These are phyloP conservation scores for Enteromius argenteus DNA, from an alignment of 2,797 vertebrate species.

Conservation along the genomic window DNA sequence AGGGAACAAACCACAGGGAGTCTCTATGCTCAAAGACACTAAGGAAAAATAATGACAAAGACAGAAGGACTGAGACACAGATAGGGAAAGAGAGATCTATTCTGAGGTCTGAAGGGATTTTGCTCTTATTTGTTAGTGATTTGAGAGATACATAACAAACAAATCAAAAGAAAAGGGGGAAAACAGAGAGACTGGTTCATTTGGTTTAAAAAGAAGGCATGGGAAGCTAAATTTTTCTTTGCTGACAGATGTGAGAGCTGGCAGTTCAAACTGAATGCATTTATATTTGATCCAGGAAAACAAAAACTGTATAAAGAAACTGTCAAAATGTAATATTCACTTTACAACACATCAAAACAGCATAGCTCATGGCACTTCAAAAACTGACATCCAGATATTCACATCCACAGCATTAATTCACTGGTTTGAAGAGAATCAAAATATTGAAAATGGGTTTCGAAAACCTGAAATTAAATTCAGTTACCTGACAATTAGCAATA, in stretches of 20 bases:
- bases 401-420: not conserved
- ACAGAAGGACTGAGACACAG: slow-evolving; percentile 20
- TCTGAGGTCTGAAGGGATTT: not conserved
- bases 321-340: slow-evolving; percentile 41
- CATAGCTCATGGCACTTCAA: not conserved
- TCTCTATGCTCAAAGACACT: slow-evolving; percentile 35
- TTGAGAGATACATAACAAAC: slow-evolving; percentile 17
- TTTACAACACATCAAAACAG: slow-evolving; percentile 17
- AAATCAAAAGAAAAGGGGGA: slow-evolving; percentile 19
- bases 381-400: slow-evolving; percentile 1
- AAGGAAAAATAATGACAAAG: slow-evolving; percentile 22
- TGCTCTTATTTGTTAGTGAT: slow-evolving; percentile 23
- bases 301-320: slow-evolving; percentile 1
- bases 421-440: not conserved
- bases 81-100: not conserved
- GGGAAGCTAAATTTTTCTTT: not conserved
- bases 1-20: slow-evolving; percentile 58
- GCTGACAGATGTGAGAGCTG: slow-evolving; percentile 20
- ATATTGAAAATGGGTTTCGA: not conserved
- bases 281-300: slow-evolving; percentile 25
- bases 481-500: not conserved
- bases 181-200: not conserved
- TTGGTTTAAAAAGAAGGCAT: slow-evolving; percentile 10
- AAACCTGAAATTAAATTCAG: not conserved
- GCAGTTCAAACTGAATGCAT: slow-evolving; percentile 43